Base-by-base conservation (phyloP, 1,140 invertebrate species). In the Halictus rubicundus region DNA sequence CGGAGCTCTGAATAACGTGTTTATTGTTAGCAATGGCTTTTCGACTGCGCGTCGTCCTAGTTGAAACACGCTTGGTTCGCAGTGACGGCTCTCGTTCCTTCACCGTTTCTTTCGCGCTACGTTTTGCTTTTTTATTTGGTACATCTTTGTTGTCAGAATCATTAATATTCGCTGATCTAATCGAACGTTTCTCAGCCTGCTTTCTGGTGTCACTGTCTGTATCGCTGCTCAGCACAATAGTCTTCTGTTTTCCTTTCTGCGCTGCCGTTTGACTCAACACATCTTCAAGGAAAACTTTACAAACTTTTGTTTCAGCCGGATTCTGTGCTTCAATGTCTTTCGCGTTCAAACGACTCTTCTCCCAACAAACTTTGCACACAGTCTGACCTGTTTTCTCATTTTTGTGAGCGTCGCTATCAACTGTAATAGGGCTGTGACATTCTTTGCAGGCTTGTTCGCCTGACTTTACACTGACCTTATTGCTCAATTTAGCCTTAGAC, bases 351-450 rank as follows among this genome's bases (percentile, higher is more conserved):
- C 91, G 87, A 59, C 82, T 87, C 16, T 76, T 88, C 10, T 85
- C 69, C 89, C 88, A 93, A 82, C 92, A 93, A 25, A 60, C 72
- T 73, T 88, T 91, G 68, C 92, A 93, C 0, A 92, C 86, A 3
- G 72, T 91, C 14, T 69, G 8, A 19, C 86, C 88, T 0, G 89
- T 91, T 37, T 74, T 74, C 49, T 92, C 86, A 75, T 90, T 86
- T 77, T 88, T 83, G 57, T 88, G 92, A 84, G 89, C 89, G 59
- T 90, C 88, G 0, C 81, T 52, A 3, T 82, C 87, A 54, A 72
- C 77, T 8, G 73, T 74, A 3, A 92, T 77, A 9, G 60, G 8
- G 8, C 6, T 61, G 4, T 86, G 59, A 71, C 92, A 93, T 54
- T 90, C 64, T 14, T 86, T 82, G 61, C 92, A 93, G 23, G 68